Conservation (phyloP, 2,113 vertebrate genomes). For the Polypterus senegalus region DNA sequence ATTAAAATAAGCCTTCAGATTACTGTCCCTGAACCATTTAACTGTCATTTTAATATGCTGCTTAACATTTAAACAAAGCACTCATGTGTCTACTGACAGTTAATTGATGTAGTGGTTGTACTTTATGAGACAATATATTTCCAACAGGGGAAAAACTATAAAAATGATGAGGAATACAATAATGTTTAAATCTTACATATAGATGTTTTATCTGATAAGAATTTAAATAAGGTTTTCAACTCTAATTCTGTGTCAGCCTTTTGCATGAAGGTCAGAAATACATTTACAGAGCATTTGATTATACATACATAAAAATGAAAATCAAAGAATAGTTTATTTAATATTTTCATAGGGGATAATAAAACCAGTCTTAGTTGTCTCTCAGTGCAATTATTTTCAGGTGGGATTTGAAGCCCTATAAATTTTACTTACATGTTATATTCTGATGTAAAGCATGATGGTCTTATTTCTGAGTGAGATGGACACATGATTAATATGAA, state of each 20-base stretch:
- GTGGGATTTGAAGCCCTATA: conserved; percentile 60
- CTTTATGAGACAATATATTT: conserved; percentile 91
- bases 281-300: conserved; percentile 16
- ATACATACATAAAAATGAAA: conserved; percentile 10
- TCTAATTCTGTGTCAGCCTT: conserved; percentile 6
- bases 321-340: conserved; percentile 9
- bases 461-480: conserved; percentile 65
- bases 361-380: conserved; percentile 45
- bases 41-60: conserved; percentile 87
- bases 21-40: conserved; percentile 72
- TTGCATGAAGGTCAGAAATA: conserved; percentile 30
- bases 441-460: conserved; percentile 59
- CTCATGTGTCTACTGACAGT: conserved; percentile 63
- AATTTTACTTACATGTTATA: conserved; percentile 75
- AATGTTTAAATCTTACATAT: conserved; percentile 25
- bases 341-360: conserved; percentile 35
- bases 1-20: conserved; percentile 49
- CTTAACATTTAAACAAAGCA: conserved; percentile 85
- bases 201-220: conserved; percentile 12
- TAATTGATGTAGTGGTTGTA: conserved; percentile 73
- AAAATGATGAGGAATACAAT: conserved; percentile 69
- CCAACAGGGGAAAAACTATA: conserved; percentile 77
- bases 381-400: conserved; percentile 62
- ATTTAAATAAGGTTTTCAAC: conserved; percentile 5
- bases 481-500: conserved; percentile 94